Conservation (phyloP, 2,797 vertebrate genomes). For the Pyrocephalus nanus region DNA sequence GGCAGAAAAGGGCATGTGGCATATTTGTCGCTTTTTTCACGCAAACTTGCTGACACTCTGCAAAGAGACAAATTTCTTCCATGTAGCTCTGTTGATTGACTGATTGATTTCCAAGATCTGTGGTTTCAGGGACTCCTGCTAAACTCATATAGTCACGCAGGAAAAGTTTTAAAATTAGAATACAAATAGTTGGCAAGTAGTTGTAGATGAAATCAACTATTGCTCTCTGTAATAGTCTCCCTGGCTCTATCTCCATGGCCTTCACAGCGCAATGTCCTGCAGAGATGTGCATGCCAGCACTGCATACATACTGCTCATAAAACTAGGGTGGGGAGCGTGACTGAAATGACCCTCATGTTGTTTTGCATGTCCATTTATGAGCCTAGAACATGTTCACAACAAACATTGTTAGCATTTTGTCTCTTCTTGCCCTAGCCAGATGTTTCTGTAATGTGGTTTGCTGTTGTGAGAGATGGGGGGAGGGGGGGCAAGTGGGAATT, state of each 20-base stretch:
- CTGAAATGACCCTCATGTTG: neutral
- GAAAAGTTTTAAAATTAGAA: constrained; percentile 8
- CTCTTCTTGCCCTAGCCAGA: neutral
- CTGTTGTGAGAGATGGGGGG: neutral
- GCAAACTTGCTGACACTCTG: neutral
- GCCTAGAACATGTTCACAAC: neutral
- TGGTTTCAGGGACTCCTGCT: neutral
- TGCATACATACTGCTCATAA: neutral
- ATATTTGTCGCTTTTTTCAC: neutral
- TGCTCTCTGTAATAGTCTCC: neutral
- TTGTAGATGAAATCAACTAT: neutral
- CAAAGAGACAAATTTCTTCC: neutral
- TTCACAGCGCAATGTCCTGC: neutral
- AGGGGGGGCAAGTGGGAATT: neutral
- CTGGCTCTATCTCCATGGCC: neutral
- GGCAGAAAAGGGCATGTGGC: neutral
- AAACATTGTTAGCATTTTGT: neutral
- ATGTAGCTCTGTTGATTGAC: neutral
- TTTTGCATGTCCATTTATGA: constrained; percentile 15
- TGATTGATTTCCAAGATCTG: neutral
- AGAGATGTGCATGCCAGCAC: neutral
- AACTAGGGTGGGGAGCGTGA: neutral
- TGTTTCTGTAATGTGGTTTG: neutral
- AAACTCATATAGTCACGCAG: neutral
- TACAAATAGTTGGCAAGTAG: neutral